These are phyloP conservation scores for Spongia lamella DNA, from an alignment of 37 sponge, comb jelly and placozoan species.

Conservation along the genomic window DNA sequence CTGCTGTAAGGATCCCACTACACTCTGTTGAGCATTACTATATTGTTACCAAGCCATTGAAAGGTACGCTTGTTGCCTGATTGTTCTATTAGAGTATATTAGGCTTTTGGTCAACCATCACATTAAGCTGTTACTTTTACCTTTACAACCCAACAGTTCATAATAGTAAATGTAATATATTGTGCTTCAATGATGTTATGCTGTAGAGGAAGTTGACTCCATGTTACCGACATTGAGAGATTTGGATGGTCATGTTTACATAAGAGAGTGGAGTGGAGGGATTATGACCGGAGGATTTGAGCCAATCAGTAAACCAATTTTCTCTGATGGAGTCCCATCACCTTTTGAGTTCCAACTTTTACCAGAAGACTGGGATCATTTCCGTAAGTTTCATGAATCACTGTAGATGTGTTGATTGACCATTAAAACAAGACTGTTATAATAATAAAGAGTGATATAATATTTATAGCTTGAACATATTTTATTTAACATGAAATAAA, in stretches of 20 bases:
- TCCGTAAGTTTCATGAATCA: conserved; percentile 23
- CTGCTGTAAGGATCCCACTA: conserved; percentile 49
- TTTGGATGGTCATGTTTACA: conserved; percentile 21
- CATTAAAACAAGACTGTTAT: too few relatives aligned
- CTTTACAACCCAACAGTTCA: too few relatives aligned
- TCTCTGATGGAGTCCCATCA: conserved; percentile 33
- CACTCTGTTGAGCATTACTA: conserved; percentile 59
- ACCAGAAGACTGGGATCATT: conserved; percentile 69
- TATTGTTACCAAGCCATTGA: conserved; percentile 60
- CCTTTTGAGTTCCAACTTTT: conserved; percentile 56
- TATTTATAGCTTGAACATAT: too few relatives aligned
- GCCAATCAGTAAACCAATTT: conserved; percentile 31
- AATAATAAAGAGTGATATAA: too few relatives aligned
- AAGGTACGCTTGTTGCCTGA: conserved; percentile 17
- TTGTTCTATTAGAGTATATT: too few relatives aligned
- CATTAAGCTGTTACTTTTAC: too few relatives aligned
- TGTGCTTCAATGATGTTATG: too few relatives aligned
- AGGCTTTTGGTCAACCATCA: too few relatives aligned
- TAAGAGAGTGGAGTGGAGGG: conserved; percentile 58
- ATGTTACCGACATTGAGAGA: conserved; percentile 53
- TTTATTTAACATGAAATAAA: too few relatives aligned
- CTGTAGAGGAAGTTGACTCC: conserved; percentile 14
- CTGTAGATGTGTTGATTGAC: too few relatives aligned
- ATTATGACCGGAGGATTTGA: conserved; percentile 58
- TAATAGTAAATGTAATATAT: too few relatives aligned